phyloP scores from a whole-genome alignment of 92 coral and sea anemone genomes.

The Galaxea fascicularis region DNA sequence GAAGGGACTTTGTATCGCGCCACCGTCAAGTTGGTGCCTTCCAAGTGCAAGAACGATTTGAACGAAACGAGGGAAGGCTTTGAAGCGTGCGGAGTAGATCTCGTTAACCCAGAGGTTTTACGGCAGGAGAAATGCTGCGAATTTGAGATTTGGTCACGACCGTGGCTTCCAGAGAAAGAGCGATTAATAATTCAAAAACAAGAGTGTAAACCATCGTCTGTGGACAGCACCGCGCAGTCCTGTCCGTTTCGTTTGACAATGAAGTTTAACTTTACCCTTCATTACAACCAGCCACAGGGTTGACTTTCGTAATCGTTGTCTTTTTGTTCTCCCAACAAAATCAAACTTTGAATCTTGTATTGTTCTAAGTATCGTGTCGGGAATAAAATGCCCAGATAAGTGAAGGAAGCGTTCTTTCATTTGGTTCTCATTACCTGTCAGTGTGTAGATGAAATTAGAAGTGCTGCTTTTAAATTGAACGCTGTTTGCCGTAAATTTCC shows the following conservation, averaged over 20 bases:
- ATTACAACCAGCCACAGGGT: not conserved
- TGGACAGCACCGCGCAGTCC: not conserved
- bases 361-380: too few species aligned
- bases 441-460: too few species aligned
- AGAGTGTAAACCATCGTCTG: slow-evolving; percentile 12
- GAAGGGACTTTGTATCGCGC: slow-evolving; percentile 37
- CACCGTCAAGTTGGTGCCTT: slow-evolving; percentile 30
- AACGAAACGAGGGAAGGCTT: slow-evolving; percentile 43
- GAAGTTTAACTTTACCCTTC: not conserved
- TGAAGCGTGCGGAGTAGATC: slow-evolving; percentile 34
- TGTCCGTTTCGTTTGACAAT: slow-evolving; percentile 13
- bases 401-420: too few species aligned
- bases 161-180: slow-evolving; percentile 25
- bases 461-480: too few species aligned
- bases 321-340: not conserved
- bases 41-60: slow-evolving; percentile 26
- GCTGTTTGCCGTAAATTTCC: too few species aligned
- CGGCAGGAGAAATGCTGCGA: slow-evolving; percentile 9
- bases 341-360: not conserved
- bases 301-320: not conserved
- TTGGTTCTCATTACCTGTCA: too few species aligned
- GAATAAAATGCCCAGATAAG: too few species aligned
- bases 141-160: slow-evolving; percentile 43
- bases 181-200: slow-evolving; percentile 26
- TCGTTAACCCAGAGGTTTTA: slow-evolving; percentile 27